phyloP scores from a whole-genome alignment of 2,113 vertebrate genomes.

The Triplophysa siluroides region DNA sequence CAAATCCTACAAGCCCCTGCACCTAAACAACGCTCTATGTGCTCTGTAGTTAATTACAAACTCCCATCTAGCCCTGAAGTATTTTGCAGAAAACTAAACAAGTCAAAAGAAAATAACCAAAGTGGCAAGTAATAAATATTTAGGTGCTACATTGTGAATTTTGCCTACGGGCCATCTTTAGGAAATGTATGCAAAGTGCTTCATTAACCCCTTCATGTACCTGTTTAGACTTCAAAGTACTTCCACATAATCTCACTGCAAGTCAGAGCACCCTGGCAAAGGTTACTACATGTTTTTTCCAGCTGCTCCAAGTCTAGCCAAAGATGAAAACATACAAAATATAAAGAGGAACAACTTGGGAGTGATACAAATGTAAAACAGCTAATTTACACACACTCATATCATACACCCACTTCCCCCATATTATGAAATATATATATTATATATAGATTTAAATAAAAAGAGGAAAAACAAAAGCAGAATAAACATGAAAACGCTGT shows the following conservation, averaged over 20 bases:
- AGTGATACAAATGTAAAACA: slow-evolving; percentile 62
- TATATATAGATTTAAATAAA: slow-evolving; percentile 34
- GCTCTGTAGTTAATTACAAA: slow-evolving; percentile 69
- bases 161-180: slow-evolving; percentile 60
- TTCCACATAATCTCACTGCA: neutral
- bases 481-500: slow-evolving; percentile 55
- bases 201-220: slow-evolving; percentile 61
- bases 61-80: slow-evolving; percentile 69
- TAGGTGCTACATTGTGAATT: slow-evolving; percentile 72
- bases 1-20: slow-evolving; percentile 37
- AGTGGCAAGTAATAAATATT: slow-evolving; percentile 76
- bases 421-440: slow-evolving; percentile 38
- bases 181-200: slow-evolving; percentile 74
- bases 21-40: slow-evolving; percentile 59
- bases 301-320: slow-evolving; percentile 53
- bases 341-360: slow-evolving; percentile 71
- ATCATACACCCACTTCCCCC: neutral
- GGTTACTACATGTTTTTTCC: slow-evolving; percentile 50
- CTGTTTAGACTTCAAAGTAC: slow-evolving; percentile 30
- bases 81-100: slow-evolving; percentile 62
- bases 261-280: slow-evolving; percentile 26
- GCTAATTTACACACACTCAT: neutral
- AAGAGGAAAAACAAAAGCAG: slow-evolving; percentile 6
- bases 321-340: slow-evolving; percentile 43
- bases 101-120: slow-evolving; percentile 61